phyloP scores from a whole-genome alignment of 2,888 invertebrate species.

The Mythimna ferrago region DNA sequence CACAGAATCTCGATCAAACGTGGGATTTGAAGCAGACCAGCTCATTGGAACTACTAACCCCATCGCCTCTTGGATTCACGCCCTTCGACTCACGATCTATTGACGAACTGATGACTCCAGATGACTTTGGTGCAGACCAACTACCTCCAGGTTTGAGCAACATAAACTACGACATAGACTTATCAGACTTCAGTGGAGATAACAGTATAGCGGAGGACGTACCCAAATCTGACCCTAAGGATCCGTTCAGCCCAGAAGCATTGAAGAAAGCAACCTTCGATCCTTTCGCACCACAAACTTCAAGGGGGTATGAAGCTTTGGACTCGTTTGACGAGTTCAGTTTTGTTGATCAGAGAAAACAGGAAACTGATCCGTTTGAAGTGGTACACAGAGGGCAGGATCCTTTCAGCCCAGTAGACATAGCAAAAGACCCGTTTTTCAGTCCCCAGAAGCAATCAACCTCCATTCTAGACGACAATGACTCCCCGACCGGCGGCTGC shows the following conservation, averaged over 20 bases:
- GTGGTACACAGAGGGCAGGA: slow-evolving; percentile 75
- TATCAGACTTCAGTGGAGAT: slow-evolving; percentile 94
- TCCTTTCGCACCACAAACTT: slow-evolving; percentile 88
- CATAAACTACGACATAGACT: slow-evolving; percentile 94
- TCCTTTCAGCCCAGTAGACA: slow-evolving; percentile 66
- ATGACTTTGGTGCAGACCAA: slow-evolving; percentile 89
- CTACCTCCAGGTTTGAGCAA: slow-evolving; percentile 92
- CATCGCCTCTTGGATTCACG: slow-evolving; percentile 90
- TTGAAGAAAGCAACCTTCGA: slow-evolving; percentile 82
- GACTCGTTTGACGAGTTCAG: slow-evolving; percentile 84
- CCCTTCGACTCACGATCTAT: slow-evolving; percentile 91
- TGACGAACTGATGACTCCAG: slow-evolving; percentile 91
- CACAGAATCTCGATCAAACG: slow-evolving; percentile 75
- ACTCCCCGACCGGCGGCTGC: slow-evolving; percentile 85
- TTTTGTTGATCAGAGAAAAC: slow-evolving; percentile 72
- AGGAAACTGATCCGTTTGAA: slow-evolving; percentile 78
- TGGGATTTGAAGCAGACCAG: slow-evolving; percentile 82
- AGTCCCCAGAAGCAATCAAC: slow-evolving; percentile 63
- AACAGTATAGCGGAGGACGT: slow-evolving; percentile 92
- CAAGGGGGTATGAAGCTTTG: slow-evolving; percentile 69
- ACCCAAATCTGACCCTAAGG: slow-evolving; percentile 82
- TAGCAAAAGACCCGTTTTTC: slow-evolving; percentile 60
- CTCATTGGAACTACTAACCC: slow-evolving; percentile 90
- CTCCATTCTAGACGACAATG: slow-evolving; percentile 84
- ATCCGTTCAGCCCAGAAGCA: slow-evolving; percentile 91